Evolutionary conservation across 1,140 invertebrate species (phyloP), one percentile per base, ranked within the genome.

Genomic region (Eriosoma lanigerum): DNA sequence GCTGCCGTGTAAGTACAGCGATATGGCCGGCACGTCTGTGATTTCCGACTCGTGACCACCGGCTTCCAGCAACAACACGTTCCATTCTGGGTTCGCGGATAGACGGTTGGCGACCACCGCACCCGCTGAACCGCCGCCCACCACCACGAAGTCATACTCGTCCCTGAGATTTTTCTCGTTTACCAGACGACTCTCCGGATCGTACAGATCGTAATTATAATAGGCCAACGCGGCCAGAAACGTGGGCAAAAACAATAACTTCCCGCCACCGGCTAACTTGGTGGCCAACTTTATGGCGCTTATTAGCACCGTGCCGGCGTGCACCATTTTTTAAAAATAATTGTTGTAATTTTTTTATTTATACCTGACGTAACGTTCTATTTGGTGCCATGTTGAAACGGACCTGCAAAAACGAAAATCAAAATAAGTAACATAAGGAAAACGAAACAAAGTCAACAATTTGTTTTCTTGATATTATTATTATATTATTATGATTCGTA

Each of bases 121-220:
- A 6, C 96, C 96, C 3, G 94, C 95, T 0, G 94, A 94, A 0
- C 96, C 96, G 10, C 89, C 92, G 0, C 93, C 94, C 1, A 95
- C 87, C 0, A 94, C 88, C 0, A 95, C 87, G 80, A 95, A 95
- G 83, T 95, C 93, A 82, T 95, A 95, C 70, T 92, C 90, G 0
- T 93, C 85, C 29, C 89, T 86, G 10, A 82, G 64, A 62, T 88
- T 88, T 58, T 90, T 89, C 84, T 90, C 90, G 32, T 93, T 91
- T 0, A 88, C 86, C 0, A 93, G 92, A 73, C 92, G 88, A 84
- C 91, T 93, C 85, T 96, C 94, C 0, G 94, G 94, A 85, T 96
- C 94, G 83, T 94, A 91, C 2, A 93, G 86, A 82, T 95, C 93
- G 84, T 95, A 96, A 85, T 94, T 91, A 85, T 93, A 94, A 84